Evolutionary conservation across 2,113 vertebrate genomes (phyloP).

Genomic region (Halichoerus grypus): DNA sequence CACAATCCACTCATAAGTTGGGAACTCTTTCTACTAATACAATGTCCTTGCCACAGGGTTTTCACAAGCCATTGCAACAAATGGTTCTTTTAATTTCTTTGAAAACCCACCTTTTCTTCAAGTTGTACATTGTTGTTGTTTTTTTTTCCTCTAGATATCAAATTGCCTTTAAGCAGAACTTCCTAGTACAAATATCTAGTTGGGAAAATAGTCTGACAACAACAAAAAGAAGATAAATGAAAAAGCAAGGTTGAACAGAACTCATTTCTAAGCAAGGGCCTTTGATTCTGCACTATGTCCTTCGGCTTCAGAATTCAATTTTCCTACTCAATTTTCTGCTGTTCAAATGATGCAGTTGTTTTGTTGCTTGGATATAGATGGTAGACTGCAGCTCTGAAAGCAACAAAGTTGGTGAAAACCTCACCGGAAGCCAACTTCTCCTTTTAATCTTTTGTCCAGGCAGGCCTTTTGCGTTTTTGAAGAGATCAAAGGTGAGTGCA

Average conservation of each 20-base stretch:
- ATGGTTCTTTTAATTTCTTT: constrained; percentile 9
- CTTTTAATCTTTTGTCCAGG: background rate
- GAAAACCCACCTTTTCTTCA: constrained; percentile 29
- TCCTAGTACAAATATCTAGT: background rate
- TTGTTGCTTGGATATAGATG: background rate
- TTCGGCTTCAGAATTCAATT: constrained; percentile 56
- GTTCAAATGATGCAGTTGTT: constrained; percentile 43
- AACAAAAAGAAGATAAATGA: constrained; percentile 48
- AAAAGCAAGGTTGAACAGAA: constrained; percentile 1
- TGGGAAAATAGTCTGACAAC: constrained; percentile 28
- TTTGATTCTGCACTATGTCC: constrained; percentile 69
- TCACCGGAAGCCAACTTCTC: background rate
- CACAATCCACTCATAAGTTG: background rate
- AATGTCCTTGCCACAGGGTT: background rate
- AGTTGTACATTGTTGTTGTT: background rate
- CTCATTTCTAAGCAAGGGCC: background rate
- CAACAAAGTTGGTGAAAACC: constrained; percentile 4
- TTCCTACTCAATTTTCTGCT: constrained; percentile 66
- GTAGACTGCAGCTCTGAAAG: constrained; percentile 20
- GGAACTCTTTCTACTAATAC: constrained; percentile 43
- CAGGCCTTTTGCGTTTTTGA: background rate
- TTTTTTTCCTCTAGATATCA: background rate
- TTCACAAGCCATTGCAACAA: constrained; percentile 50
- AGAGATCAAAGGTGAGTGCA: background rate
- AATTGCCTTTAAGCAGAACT: constrained; percentile 34